Base-by-base conservation (phyloP, 2,888 invertebrate genomes). In the Nematopogon swammerdamellus region DNA sequence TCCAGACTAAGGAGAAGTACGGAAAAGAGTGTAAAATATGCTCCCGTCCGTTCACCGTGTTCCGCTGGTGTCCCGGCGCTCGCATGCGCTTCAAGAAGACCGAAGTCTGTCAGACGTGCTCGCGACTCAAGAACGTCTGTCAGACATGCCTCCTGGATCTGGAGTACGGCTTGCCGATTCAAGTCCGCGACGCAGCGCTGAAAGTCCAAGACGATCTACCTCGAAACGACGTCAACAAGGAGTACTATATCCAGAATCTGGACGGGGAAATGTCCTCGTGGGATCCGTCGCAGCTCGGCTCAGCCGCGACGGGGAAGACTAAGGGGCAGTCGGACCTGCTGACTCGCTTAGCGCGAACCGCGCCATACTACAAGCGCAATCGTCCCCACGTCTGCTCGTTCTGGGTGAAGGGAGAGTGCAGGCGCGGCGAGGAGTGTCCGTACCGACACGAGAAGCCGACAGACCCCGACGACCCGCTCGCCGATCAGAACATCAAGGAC, bases 401-500 rank as follows among this genome's bases (percentile, higher is more conserved):
- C 72, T 97, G 95, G 93, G 96, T 97, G n/a, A 97, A 97, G 79
- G 97, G 96, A 2, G 96, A 97, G 68, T 97, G 97, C 67, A 87
- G 94, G 62, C 80, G 97, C 67, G 97, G 97, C 17, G 97, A 97
- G 68, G 97, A 97, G 65, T 97, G 97, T 69, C 97, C 97, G 0
- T 97, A 96, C 66, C 81, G 97, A 42, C 97, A 97, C 62, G 97
- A 97, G 65, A 95, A 95, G 65, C 97, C 97, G 0, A 95, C 95
- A 2, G 97, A 97, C 74, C 96, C 97, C 17, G 97, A 97, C 74
- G 97, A 97, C 80, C 97, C 97, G 1, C 74, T 97, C 44, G 93
- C 95, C 29, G 95, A 96, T 73, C 97, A 97, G 68, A 97, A 97
- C 65, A 96, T 97, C 56, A 93, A 92, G 64, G 95, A 95, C 72